Percentiles rank a stretch among this genome's conserved stretches.
Conservation (phyloP, 35 echinoderm and acorn worm genomes). For the Ophioderma brevispina region DNA sequence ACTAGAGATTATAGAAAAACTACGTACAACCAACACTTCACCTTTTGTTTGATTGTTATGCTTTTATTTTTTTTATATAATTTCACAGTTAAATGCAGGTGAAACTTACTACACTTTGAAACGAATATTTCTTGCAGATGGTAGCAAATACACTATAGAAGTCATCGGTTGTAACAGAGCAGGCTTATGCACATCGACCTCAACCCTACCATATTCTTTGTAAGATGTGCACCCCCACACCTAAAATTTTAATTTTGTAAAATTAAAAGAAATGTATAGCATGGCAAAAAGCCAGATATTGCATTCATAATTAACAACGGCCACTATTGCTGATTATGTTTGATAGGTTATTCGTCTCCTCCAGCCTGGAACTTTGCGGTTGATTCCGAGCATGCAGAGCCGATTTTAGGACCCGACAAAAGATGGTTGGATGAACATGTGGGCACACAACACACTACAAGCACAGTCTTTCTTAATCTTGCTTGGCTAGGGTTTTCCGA, state of each 20-base stretch:
- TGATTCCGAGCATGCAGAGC: too few species aligned
- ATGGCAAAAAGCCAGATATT: too few species aligned
- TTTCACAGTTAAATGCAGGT: slow-evolving; percentile 25
- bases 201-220: slow-evolving; percentile 11
- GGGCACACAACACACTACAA: neutral
- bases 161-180: slow-evolving; percentile 53
- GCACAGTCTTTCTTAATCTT: neutral
- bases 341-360: slow-evolving; percentile 9
- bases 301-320: too few species aligned
- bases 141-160: slow-evolving; percentile 7
- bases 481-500: slow-evolving; percentile 55
- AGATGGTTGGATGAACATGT: slow-evolving; percentile 40
- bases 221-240: too few species aligned
- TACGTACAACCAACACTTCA: too few species aligned
- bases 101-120: slow-evolving; percentile 29
- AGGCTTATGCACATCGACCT: slow-evolving; percentile 3
- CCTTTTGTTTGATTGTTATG: too few species aligned
- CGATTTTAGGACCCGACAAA: neutral
- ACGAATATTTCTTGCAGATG: slow-evolving; percentile 36
- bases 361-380: slow-evolving; percentile 48
- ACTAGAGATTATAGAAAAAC: too few species aligned
- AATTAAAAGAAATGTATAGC: too few species aligned
- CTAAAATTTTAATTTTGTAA: too few species aligned
- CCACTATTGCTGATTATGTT: too few species aligned
- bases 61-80: neutral